A percentile compares a stretch with the other conserved stretches of the same genome.
Evolutionary conservation across 2,888 invertebrate species (phyloP).

Genomic region (Thera obeliscata): DNA sequence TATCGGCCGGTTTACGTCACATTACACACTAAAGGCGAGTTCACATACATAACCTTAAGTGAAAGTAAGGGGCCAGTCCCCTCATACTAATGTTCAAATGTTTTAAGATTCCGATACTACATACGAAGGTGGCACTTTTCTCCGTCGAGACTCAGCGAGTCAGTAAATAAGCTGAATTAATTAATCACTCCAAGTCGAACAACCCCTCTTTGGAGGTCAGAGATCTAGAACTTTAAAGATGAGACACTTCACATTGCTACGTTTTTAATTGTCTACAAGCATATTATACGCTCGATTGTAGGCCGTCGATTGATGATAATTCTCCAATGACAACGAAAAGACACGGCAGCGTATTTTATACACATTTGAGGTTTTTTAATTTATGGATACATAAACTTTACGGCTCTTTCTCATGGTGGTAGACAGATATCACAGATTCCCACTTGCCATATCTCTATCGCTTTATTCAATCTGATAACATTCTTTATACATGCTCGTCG

Average conservation of each 20-base stretch:
- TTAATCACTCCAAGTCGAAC: constrained; percentile 71
- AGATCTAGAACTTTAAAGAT: constrained; percentile 53
- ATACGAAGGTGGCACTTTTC: constrained; percentile 72
- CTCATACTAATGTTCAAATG: constrained; percentile 80
- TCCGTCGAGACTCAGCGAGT: constrained; percentile 68
- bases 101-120: constrained; percentile 79
- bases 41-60: constrained; percentile 82
- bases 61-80: constrained; percentile 75
- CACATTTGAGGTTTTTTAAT: no score
- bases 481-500: no score
- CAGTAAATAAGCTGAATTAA: constrained; percentile 79
- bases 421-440: no score
- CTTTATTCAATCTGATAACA: no score
- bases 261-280: background rate
- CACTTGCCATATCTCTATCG: no score
- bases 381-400: no score
- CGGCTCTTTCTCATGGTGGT: no score
- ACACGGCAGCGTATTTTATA: no score
- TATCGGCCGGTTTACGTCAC: constrained; percentile 70
- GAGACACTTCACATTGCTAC: constrained; percentile 9
- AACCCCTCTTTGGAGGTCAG: constrained; percentile 67
- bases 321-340: no score
- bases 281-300: no score
- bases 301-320: no score
- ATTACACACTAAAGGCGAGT: constrained; percentile 74